These are phyloP conservation scores for Harpegnathos saltator DNA, from an alignment of 1,140 invertebrate species.

Conservation along the genomic window DNA sequence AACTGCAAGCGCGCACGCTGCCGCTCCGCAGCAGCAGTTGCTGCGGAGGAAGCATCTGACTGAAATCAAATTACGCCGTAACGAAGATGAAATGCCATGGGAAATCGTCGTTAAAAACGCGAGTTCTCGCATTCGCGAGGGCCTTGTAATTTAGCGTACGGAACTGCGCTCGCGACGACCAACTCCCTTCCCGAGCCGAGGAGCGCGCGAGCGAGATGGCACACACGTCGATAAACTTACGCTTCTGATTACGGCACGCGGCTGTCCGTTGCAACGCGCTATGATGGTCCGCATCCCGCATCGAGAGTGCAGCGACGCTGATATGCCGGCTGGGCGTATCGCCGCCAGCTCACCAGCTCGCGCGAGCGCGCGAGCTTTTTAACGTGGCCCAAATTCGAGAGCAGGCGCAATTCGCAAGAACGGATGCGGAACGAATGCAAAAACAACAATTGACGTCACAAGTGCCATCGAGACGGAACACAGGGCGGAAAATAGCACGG, in stretches of 20 bases:
- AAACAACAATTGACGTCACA: constrained; percentile 50
- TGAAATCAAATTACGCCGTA: background rate
- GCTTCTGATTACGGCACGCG: constrained; percentile 12
- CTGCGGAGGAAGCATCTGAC: background rate
- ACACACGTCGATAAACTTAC: constrained; percentile 12
- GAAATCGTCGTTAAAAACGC: background rate
- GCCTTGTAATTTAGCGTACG: background rate
- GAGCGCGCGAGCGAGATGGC: background rate
- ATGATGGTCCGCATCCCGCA: background rate
- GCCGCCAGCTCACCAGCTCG: background rate
- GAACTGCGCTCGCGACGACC: no score
- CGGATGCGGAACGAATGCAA: constrained; percentile 6
- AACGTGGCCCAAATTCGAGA: constrained; percentile 37
- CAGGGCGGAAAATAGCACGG: background rate
- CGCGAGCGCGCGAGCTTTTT: constrained; percentile 2
- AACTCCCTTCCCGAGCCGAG: no score
- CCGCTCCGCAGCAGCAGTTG: no score
- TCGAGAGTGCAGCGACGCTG: background rate
- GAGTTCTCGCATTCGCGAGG: background rate
- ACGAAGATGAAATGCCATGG: background rate
- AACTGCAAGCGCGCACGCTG: background rate
- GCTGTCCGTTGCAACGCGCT: constrained; percentile 14
- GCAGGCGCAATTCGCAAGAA: constrained; percentile 15
- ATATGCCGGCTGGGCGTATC: background rate
- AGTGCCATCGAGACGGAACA: constrained; percentile 2